phyloP scores from a whole-genome alignment of 1,140 invertebrate species.

The Tribolium castaneum region DNA sequence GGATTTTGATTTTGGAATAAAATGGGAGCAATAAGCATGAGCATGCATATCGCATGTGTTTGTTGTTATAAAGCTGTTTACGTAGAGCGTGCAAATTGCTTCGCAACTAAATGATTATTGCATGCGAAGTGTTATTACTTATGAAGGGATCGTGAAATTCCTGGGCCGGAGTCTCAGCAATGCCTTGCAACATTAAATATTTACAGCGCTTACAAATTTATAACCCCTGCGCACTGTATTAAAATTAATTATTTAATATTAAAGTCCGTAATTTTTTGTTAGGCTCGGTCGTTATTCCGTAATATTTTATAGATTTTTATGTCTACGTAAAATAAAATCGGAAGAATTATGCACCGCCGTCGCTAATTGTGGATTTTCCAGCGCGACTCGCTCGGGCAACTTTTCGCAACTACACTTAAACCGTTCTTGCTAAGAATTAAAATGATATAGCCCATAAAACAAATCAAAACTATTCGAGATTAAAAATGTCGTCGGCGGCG shows the following conservation, averaged over 20 bases:
- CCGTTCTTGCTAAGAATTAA: background rate
- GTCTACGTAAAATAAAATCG: slow-evolving; percentile 54
- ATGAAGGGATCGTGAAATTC: slow-evolving; percentile 60
- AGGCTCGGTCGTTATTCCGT: slow-evolving; percentile 51
- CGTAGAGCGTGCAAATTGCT: slow-evolving; percentile 58
- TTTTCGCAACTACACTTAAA: background rate
- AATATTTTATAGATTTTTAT: slow-evolving; percentile 59
- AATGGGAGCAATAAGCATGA: slow-evolving; percentile 49
- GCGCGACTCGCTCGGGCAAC: background rate
- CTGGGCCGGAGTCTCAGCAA: slow-evolving; percentile 46
- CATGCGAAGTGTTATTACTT: slow-evolving; percentile 62
- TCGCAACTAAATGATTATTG: slow-evolving; percentile 62
- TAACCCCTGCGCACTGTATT: slow-evolving; percentile 60
- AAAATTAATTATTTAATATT: slow-evolving; percentile 64
- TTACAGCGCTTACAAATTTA: slow-evolving; percentile 60
- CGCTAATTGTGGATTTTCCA: slow-evolving; percentile 53
- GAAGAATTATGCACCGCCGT: slow-evolving; percentile 53
- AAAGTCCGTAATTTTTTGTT: slow-evolving; percentile 60
- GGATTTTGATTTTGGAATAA: background rate
- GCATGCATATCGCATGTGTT: slow-evolving; percentile 55
- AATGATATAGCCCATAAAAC: background rate
- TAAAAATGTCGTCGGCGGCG: background rate
- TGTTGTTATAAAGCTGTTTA: slow-evolving; percentile 59
- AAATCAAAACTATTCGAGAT: background rate
- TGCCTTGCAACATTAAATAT: slow-evolving; percentile 60